Evolutionary conservation across 2,888 invertebrate genomes (phyloP), one percentile per base, ranked within the genome.

Genomic region (Trachelus troglodyta): DNA sequence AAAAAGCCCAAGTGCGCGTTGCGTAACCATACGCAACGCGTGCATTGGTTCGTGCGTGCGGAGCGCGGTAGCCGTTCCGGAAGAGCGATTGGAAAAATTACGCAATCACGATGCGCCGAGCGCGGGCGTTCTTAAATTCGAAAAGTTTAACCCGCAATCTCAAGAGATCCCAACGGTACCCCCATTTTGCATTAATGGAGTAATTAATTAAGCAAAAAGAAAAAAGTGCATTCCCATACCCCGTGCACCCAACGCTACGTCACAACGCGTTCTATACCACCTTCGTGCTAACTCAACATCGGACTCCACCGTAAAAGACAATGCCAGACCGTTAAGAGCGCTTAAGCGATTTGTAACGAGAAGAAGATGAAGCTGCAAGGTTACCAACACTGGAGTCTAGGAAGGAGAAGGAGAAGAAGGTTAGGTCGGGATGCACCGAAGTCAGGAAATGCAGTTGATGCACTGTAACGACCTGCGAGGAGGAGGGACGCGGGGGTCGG

Each of bases 391-490:
- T 37, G 34, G 77, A 82, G 74, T 76, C 78, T 75, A 79, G 77
- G 75, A 81, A 82, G 71, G 12, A 71, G 71, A 33, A 33, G 33
- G n/a, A 71, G 31, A 31, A 33, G 33, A 33, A 71, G 33, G 71
- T 84, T 83, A 81, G 83, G 82, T 85, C 82, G 77, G 82, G 84
- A 85, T 83, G 85, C 83, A 84, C 81, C 84, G 78, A 84, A 82
- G 87, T 85, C 89, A 90, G 90, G 91, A 91, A 91, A 91, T 91
- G 90, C 90, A 91, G 90, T 90, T 91, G 91, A 90, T 89, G 90
- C 89, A 79, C 76, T 77, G 79, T 56, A 15, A 69, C 69, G 74
- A 76, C 23, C 37, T 9, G 69, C 40, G 34, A 4, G 69, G 78
- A 56, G 9, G 9, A 23, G 9, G 56, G 74, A 33, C 11, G 35